Evolutionary conservation across 2,797 vertebrate species (phyloP).

Genomic region (Myotis planiceps): DNA sequence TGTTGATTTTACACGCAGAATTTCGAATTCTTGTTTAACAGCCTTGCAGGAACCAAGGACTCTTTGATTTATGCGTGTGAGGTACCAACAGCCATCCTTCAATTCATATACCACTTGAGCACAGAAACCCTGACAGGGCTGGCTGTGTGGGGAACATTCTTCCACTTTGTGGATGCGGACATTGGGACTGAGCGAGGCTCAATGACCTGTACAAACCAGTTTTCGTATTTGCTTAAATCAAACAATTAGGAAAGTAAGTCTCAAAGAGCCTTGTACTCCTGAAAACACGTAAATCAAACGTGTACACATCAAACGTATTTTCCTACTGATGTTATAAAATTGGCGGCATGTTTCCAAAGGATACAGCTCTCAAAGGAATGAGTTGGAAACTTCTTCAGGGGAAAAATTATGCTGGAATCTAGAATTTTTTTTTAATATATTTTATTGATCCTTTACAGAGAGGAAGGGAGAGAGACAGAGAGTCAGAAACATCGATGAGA

Average conservation of each 20-base stretch:
- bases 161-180: not conserved
- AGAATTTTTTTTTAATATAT: not conserved
- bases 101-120: rapidly evolving
- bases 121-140: rapidly evolving
- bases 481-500: too few relatives aligned
- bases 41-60: too few relatives aligned
- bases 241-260: not conserved
- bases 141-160: not conserved
- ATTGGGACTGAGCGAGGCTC: not conserved
- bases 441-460: too few relatives aligned
- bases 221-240: not conserved
- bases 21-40: not conserved
- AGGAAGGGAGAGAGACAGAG: too few relatives aligned
- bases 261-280: not conserved
- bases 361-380: not conserved
- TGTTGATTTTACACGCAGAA: not conserved
- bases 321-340: not conserved
- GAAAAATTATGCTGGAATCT: not conserved
- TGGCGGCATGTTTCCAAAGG: not conserved
- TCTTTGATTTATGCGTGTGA: rapidly evolving
- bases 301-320: not conserved
- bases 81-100: not conserved
- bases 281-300: not conserved
- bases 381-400: not conserved
- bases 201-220: not conserved